Percentiles rank a stretch among this genome's conserved stretches.
Conservation (phyloP, 2,797 vertebrate species). For the Onychomys torridus region DNA sequence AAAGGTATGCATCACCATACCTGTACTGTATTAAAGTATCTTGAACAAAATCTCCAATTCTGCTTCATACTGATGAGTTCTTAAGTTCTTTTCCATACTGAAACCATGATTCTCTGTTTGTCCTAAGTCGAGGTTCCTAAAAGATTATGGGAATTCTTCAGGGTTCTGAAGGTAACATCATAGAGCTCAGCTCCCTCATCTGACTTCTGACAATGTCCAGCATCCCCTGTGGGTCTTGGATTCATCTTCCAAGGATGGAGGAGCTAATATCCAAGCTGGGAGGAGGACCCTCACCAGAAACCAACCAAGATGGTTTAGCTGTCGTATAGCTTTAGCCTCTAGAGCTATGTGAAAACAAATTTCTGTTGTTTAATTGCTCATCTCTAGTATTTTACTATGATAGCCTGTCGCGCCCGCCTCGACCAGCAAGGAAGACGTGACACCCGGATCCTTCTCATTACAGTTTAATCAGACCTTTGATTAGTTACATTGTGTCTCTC, state of each 20-base stretch:
- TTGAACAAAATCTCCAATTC: background rate
- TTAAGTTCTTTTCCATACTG: background rate
- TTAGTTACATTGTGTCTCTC: too few species aligned
- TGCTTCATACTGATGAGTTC: background rate
- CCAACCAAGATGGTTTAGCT: background rate
- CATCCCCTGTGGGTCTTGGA: background rate
- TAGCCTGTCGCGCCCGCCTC: too few species aligned
- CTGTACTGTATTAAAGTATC: background rate
- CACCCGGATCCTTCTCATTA: too few species aligned
- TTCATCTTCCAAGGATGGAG: background rate
- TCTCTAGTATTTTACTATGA: background rate
- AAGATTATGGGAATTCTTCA: too few species aligned
- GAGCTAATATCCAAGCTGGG: background rate
- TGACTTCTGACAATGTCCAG: background rate
- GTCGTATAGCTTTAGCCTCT: background rate
- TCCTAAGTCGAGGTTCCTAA: background rate
- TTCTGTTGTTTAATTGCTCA: background rate
- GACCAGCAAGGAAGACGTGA: too few species aligned
- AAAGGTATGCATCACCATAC: background rate
- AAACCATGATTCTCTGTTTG: background rate
- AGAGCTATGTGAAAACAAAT: background rate
- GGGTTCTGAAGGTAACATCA: background rate
- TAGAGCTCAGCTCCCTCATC: too few species aligned
- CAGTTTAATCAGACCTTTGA: too few species aligned
- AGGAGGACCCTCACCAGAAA: background rate